Percentiles rank a stretch among this genome's conserved stretches.
These are phyloP conservation scores for Nephrotoma guestfalica DNA, from an alignment of 2,888 invertebrate genomes.

Conservation along the genomic window DNA sequence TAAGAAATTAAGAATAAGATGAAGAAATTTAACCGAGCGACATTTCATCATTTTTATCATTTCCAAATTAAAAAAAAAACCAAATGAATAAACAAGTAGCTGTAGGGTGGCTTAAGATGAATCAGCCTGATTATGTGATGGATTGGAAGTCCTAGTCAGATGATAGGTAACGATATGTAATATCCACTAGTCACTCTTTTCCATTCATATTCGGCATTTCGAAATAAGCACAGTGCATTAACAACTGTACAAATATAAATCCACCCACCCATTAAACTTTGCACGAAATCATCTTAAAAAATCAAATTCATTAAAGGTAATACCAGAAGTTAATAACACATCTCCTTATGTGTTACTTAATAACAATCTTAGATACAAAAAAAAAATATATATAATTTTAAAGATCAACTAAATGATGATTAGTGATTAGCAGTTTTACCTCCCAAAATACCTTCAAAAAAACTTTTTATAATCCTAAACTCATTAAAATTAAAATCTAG, in stretches of 20 bases:
- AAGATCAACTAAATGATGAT: neutral
- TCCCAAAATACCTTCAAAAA: neutral
- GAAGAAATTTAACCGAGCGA: neutral
- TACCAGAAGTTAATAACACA: neutral
- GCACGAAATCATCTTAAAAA: neutral
- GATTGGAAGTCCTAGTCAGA: neutral
- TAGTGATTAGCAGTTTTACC: neutral
- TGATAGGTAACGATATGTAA: neutral
- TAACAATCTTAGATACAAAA: neutral
- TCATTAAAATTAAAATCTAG: neutral
- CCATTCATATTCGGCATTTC: neutral
- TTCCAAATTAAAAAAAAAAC: neutral
- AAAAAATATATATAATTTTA: neutral
- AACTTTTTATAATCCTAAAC: neutral
- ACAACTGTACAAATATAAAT: neutral
- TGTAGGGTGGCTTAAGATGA: neutral
- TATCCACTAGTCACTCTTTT: neutral
- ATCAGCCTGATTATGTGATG: neutral
- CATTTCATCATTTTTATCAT: constrained; percentile 4
- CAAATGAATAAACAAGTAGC: neutral
- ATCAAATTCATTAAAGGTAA: neutral
- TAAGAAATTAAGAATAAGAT: neutral
- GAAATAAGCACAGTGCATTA: neutral
- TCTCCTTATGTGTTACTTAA: neutral
- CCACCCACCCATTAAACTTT: neutral